Evolutionary conservation across 2,113 vertebrate genomes (phyloP).

Genomic region (Plestiodon gilberti): DNA sequence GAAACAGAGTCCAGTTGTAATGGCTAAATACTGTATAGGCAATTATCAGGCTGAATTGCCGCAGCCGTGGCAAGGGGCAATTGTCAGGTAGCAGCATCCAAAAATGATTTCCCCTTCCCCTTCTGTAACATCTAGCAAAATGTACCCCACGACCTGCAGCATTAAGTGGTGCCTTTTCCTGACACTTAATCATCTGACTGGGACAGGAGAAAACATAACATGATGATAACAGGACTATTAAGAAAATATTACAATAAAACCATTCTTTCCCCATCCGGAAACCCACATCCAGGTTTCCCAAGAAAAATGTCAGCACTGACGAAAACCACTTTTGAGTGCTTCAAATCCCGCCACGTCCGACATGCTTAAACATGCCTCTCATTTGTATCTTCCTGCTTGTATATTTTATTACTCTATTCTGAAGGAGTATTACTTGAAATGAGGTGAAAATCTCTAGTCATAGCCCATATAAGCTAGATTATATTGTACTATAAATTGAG

Average conservation of each 20-base stretch:
- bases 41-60: background rate
- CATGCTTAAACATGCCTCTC: background rate
- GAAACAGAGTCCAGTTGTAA: background rate
- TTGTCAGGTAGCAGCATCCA: background rate
- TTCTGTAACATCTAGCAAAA: too few species aligned
- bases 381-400: background rate
- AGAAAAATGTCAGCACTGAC: background rate
- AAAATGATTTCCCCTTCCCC: background rate
- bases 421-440: background rate
- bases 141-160: background rate
- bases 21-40: background rate
- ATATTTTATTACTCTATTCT: background rate
- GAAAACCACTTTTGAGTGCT: background rate
- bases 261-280: background rate
- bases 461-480: background rate
- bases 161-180: background rate
- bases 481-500: background rate
- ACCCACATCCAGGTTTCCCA: background rate
- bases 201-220: background rate
- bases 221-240: background rate
- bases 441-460: background rate
- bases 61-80: too few species aligned
- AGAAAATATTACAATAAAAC: background rate
- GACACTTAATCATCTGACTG: background rate
- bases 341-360: background rate